A percentile compares a stretch with the other conserved stretches of the same genome.
Evolutionary conservation across 2,797 vertebrate genomes (phyloP).

Genomic region (Amblyopsis hoosieri): DNA sequence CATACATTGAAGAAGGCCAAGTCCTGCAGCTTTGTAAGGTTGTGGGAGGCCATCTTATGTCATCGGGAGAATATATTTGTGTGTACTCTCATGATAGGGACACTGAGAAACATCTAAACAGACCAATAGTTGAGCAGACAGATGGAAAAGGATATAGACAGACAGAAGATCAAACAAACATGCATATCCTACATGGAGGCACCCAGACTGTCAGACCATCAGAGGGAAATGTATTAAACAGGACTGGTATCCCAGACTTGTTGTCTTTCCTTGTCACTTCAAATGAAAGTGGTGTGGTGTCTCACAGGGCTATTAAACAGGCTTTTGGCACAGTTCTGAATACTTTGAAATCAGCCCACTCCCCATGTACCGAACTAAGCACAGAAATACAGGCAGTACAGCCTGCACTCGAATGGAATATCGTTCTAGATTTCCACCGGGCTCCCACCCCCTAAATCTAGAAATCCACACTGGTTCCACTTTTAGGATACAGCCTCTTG

Average conservation of each 20-base stretch:
- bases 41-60: too few relatives aligned
- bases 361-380: conserved; percentile 33
- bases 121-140: not conserved
- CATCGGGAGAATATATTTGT: too few relatives aligned
- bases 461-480: conserved; percentile 11
- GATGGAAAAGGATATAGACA: conserved; percentile 1
- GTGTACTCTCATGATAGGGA: too few relatives aligned
- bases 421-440: conserved; percentile 22
- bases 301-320: conserved; percentile 55
- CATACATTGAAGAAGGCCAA: conserved; percentile 22
- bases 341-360: conserved; percentile 44
- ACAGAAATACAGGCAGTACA: conserved; percentile 37
- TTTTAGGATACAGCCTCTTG: conserved; percentile 25
- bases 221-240: conserved; percentile 7
- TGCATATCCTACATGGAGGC: conserved; percentile 20
- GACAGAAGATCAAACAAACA: too few relatives aligned
- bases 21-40: not conserved
- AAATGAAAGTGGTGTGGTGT: conserved; percentile 54
- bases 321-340: conserved; percentile 45
- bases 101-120: too few relatives aligned
- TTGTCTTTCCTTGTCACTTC: conserved; percentile 54
- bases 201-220: conserved; percentile 9
- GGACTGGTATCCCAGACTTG: conserved; percentile 25
- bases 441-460: conserved; percentile 31
- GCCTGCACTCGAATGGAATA: conserved; percentile 13